Evolutionary conservation across 2,113 vertebrate species (phyloP), one percentile per base, ranked within the genome.

Genomic region (Salvator merianae): DNA sequence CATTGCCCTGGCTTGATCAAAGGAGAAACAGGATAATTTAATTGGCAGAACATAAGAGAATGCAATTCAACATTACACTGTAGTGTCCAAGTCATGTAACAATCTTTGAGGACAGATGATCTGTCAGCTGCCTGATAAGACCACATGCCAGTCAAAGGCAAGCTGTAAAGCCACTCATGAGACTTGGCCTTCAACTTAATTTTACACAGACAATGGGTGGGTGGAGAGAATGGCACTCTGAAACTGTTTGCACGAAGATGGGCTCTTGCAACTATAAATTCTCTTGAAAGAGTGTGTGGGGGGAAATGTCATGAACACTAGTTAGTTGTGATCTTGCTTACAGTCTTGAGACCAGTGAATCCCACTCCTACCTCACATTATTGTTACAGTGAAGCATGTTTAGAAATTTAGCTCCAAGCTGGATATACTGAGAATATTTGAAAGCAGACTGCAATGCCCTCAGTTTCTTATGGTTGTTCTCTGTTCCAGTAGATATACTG

Each of bases 1-100:
- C 86, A 88, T 72, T 88, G 38, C 72, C 84, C 91, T 91, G 89
- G 90, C 87, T 93, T 80, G 84, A 93, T 89, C 83, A 90, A 92
- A 93, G 34, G 26, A 53, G 43, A 69, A 73, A 73, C 81, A 93
- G 84, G 86, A 88, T 93, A 92, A 94, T 90, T 92, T 91, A 93
- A 92, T 91, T 93, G 92, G 90, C 34, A 0, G 90, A 69, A 92
- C 86, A 88, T 91, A 81, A 93, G 90, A 93, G 81, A 86, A 88
- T 79, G 65, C 68, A 86, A 73, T 84, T 88, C 22, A 47, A 86
- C 55, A 87, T 77, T 87, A 6, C 86, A 89, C 81, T 91, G 88
- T 63, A 83, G 85, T 22, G 84, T 92, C 89, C 90, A 92, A 93
- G 88, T 91, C 73, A 26, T 78, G 90, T 28, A 92, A 80, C 20